phyloP scores from a whole-genome alignment of 2,888 invertebrate species.

The Brachylomia viminalis region DNA sequence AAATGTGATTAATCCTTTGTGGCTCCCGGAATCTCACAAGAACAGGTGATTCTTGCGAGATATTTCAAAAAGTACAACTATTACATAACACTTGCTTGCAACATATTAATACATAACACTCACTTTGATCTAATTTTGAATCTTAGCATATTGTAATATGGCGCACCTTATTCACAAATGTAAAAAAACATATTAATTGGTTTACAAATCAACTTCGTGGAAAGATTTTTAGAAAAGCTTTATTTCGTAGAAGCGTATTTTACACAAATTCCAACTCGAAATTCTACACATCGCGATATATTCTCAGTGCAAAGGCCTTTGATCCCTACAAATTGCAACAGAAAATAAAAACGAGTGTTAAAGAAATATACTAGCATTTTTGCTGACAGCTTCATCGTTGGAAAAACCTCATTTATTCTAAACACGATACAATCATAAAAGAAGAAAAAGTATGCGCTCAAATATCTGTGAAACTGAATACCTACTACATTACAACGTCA shows the following conservation, averaged over 20 bases:
- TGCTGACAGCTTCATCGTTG: conserved; percentile 22
- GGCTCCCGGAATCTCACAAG: no score
- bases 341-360: conserved; percentile 46
- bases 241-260: conserved; percentile 13
- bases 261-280: conserved; percentile 26
- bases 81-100: background rate
- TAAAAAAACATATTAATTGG: background rate
- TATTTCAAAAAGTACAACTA: background rate
- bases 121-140: background rate
- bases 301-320: conserved; percentile 36
- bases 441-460: conserved; percentile 23
- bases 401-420: conserved; percentile 33
- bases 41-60: no score
- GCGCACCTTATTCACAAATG: background rate
- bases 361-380: conserved; percentile 38
- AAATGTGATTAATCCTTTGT: background rate
- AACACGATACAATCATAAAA: conserved; percentile 23
- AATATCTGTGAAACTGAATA: conserved; percentile 43
- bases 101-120: background rate
- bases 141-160: background rate
- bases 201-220: conserved; percentile 5
- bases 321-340: conserved; percentile 43
- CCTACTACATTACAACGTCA: conserved; percentile 45
- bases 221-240: conserved; percentile 8
- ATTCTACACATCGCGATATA: conserved; percentile 29